Evolutionary conservation across 2,797 vertebrate species (phyloP), one percentile per base, ranked within the genome.

Genomic region (Poeciliopsis infans): DNA sequence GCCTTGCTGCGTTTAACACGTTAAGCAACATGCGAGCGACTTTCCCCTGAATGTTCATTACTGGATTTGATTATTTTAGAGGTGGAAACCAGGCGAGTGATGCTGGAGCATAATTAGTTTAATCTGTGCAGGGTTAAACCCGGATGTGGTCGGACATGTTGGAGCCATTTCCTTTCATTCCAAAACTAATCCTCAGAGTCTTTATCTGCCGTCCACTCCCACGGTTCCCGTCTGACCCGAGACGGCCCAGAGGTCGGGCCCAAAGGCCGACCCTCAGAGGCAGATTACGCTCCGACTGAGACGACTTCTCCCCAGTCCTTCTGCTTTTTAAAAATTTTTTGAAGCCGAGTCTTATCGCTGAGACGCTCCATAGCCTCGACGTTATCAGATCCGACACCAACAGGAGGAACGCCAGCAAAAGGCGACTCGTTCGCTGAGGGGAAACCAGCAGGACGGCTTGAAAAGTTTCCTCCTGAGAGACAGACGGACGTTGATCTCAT

Each of bases 351-450:
- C 83, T 93, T 93, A 91, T 90, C 88, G 64, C 39, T 82, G 85
- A 90, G 78, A 83, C 5, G 76, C 84, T 85, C 81, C 43, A 72
- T 82, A 78, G 81, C 83, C 78, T 82, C 28, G 41, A 82, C 86
- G 86, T 92, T 88, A 89, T 93, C 91, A 83, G 85, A 91, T 92
- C 82, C 86, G 76, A 83, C 78, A 72, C 81, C 80, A 89, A 90
- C 87, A 76, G 83, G 77, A 78, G 82, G 75, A 72, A 73, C 59
- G 78, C 73, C 78, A 41, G 85, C 86, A 53, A 85, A 83, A 79
- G 88, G 78, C 83, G 64, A 91, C 79, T 90, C 83, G 87, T 86
- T 82, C 79, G 86, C 85, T 90, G 59, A 39, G 20, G 77, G 51
- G 88, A 88, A 88, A 78, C 78, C 87, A 79, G 85, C 88, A 76